Evolutionary conservation across 2,113 vertebrate genomes (phyloP).

Genomic region (Mellivora capensis): DNA sequence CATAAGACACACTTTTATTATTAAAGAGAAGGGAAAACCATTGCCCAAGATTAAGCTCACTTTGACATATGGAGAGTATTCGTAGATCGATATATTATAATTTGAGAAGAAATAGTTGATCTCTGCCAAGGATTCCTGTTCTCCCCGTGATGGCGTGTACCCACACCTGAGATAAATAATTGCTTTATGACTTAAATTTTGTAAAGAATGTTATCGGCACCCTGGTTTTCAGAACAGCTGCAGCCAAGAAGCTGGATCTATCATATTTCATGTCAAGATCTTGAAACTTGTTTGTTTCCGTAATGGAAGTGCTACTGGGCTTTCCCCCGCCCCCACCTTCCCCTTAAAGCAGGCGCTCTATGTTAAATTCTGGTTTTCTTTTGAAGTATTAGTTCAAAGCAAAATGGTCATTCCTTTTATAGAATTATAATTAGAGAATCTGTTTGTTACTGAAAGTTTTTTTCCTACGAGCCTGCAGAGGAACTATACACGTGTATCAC

Average conservation of each 20-base stretch:
- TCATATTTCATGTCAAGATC: not conserved
- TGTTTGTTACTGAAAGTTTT: not conserved
- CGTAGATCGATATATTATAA: not conserved
- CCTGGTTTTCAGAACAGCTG: not conserved
- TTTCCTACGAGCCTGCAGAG: not conserved
- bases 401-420: conserved; percentile 1
- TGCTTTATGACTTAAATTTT: not conserved
- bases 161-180: not conserved
- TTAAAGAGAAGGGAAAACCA: not conserved
- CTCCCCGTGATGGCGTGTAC: not conserved
- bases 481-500: not conserved
- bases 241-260: not conserved
- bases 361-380: conserved; percentile 11
- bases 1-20: not conserved
- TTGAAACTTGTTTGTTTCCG: not conserved
- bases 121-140: not conserved
- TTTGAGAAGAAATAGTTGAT: not conserved
- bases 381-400: not conserved
- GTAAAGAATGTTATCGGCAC: not conserved
- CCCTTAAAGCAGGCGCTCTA: not conserved
- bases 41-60: not conserved
- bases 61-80: not conserved
- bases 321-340: not conserved
- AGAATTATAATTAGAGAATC: not conserved
- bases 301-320: not conserved